Base-by-base conservation (phyloP, 2,888 invertebrate genomes). In the Dione juno region DNA sequence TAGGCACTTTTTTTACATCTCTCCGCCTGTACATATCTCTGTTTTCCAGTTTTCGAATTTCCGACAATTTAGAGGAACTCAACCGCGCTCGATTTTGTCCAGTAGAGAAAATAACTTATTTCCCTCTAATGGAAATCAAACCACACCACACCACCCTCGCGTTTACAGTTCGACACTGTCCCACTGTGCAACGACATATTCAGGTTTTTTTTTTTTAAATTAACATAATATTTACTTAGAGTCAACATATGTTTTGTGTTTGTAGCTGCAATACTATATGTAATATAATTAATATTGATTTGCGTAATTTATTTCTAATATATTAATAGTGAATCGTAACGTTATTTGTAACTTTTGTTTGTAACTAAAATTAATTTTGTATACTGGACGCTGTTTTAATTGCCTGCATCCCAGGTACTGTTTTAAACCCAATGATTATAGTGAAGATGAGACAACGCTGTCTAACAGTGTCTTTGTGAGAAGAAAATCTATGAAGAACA, bases 241-340 rank as follows among this genome's bases (percentile, higher is more conserved):
- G 35, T 28, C 43, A 28, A 43, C 43, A 28, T 0, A 14, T 28
- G n/a, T 45, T 45, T 61, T 45, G 43, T 43, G 43, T 61, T 61
- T 61, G 40, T 41, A 21, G 16, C 2, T 40, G n/a, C n/a, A 50
- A 19, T 19, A 19, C 19, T 50, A 14, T n/a, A n/a, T n/a, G 3
- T 50, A 19, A 50, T 54, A 48, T 35, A 45, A 28, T 28, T 28
- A 40, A 63, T 21, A 41, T 19, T 40, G 7, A 13, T 58, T 48
- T 21, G 50, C 50, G 45, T 61, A 61, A 61, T 45, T 61, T 61
- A 61, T 61, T 45, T 61, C 45, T 61, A 45, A 61, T 57, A 45
- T 59, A 43, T 61, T 28, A 59, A 14, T 61, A 45, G 7, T 9
- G 6, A n/a, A 61, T 61, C 16, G 8, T 59, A 61, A 50, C 10